These are phyloP conservation scores for Aplysina aerophoba DNA, from an alignment of 37 sponge, comb jelly and placozoan genomes.

Conservation along the genomic window DNA sequence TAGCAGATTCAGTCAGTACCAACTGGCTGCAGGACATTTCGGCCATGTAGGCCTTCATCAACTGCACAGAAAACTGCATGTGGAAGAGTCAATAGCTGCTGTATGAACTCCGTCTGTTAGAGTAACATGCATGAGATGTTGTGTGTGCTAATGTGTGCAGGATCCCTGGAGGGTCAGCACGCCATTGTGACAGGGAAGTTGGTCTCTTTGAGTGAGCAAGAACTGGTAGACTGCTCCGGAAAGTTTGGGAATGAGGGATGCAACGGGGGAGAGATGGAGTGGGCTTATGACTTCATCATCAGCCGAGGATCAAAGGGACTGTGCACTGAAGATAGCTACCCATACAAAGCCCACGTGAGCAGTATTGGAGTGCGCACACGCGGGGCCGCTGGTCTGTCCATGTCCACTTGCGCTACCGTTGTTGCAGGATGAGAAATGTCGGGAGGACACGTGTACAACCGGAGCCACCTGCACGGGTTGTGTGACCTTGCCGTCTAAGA, in stretches of 20 bases:
- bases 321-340: slow-evolving; percentile 44
- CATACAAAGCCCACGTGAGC: slow-evolving; percentile 55
- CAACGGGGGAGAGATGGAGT: slow-evolving; percentile 61
- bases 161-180: slow-evolving; percentile 31
- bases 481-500: slow-evolving; percentile 36
- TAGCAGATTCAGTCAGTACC: too few relatives aligned
- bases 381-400: too few relatives aligned
- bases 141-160: neutral
- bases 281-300: slow-evolving; percentile 52
- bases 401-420: too few relatives aligned
- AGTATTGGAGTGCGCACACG: neutral
- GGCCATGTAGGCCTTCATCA: too few relatives aligned
- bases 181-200: neutral
- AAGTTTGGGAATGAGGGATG: slow-evolving; percentile 77
- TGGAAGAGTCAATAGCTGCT: too few relatives aligned
- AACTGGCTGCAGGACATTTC: too few relatives aligned
- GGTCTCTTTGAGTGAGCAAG: slow-evolving; percentile 49
- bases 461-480: slow-evolving; percentile 43
- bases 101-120: too few relatives aligned
- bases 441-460: slow-evolving; percentile 13
- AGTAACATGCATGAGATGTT: neutral
- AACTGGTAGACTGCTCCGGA: slow-evolving; percentile 74
- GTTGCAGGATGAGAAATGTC: slow-evolving; percentile 17
- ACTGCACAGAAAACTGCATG: too few relatives aligned
- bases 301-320: slow-evolving; percentile 28